Evolutionary conservation across 2,113 vertebrate species (phyloP), one percentile per base, ranked within the genome.

Genomic region (Salvelinus sp.): DNA sequence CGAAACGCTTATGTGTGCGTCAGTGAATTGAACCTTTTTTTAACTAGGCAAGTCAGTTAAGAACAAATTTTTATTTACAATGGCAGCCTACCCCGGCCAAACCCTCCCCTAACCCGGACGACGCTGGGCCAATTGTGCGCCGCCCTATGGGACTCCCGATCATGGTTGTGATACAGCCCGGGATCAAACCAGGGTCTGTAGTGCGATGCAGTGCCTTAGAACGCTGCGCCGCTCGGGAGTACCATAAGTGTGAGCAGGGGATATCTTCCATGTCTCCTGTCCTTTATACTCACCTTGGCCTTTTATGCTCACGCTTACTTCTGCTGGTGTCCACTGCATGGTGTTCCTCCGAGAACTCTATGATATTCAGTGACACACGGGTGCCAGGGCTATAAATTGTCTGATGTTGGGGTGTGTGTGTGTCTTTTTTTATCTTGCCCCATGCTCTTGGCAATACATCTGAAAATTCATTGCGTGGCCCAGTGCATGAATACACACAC

Each of bases 261-360:
- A 62, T 62, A 22, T 23, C 20, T 62, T 67, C 23, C 25, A 13
- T 20, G 47, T 68, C 44, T 27, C 64, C 28, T 72, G 30, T 74
- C 65, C 65, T 68, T 33, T 18, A 68, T 18, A 38, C 18, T 86
- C 77, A 73, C 78, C 83, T 84, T 84, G 77, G 85, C 80, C 82
- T 83, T 81, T 77, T 65, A 67, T 69, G 30, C 54, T 16, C 66
- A 68, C 73, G 50, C 38, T 62, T 14, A 73, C 63, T 25, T 66
- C 33, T 70, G 74, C 33, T 48, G 16, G 48, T 79, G 60, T 70
- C 72, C 38, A 20, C 16, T n/a, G 12, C 50, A 22, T n/a, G 13
- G 69, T 27, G 60, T 20, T 74, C 33, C 22, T 10, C 72, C 20
- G 33, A 12, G 76, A 54, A 69, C 57, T 75, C 78, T 72, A 10